Conservation (phyloP, 1,140 invertebrate species). For the Acromyrmex heyeri region DNA sequence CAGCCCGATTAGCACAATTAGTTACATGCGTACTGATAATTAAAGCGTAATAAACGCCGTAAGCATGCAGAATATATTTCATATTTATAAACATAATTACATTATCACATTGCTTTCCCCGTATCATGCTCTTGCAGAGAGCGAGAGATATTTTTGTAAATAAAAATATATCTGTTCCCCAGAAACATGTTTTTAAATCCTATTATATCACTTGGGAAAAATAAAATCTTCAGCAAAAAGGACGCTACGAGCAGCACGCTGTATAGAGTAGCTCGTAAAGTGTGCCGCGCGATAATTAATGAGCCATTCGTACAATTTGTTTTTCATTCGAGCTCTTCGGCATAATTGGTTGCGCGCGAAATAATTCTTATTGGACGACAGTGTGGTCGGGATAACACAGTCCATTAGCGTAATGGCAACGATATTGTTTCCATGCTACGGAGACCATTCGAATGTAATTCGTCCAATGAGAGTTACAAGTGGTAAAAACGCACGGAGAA, state of each 20-base stretch:
- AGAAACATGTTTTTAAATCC: neutral
- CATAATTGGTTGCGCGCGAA: slow-evolving; percentile 31
- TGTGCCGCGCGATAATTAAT: slow-evolving; percentile 41
- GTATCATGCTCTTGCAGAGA: neutral
- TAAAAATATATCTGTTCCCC: neutral
- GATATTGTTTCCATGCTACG: slow-evolving; percentile 63
- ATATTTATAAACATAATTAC: neutral
- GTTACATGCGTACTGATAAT: slow-evolving; percentile 20
- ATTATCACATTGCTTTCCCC: neutral
- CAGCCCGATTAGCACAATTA: neutral
- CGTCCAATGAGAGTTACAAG: slow-evolving; percentile 9
- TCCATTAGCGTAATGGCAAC: slow-evolving; percentile 72
- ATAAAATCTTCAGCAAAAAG: neutral
- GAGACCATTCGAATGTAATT: slow-evolving; percentile 34
- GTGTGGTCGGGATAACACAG: slow-evolving; percentile 31
- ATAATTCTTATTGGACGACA: slow-evolving; percentile 62
- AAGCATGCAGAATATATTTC: neutral
- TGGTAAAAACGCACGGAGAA: slow-evolving; percentile 65
- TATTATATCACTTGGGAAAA: neutral
- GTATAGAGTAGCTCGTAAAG: neutral
- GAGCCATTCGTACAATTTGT: slow-evolving; percentile 24
- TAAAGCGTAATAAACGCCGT: neutral
- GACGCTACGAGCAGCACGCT: neutral
- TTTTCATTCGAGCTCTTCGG: slow-evolving; percentile 17
- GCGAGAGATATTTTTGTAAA: neutral